Evolutionary conservation across 2,113 vertebrate species (phyloP), one percentile per base, ranked within the genome.

Genomic region (Dascyllus trimaculatus): DNA sequence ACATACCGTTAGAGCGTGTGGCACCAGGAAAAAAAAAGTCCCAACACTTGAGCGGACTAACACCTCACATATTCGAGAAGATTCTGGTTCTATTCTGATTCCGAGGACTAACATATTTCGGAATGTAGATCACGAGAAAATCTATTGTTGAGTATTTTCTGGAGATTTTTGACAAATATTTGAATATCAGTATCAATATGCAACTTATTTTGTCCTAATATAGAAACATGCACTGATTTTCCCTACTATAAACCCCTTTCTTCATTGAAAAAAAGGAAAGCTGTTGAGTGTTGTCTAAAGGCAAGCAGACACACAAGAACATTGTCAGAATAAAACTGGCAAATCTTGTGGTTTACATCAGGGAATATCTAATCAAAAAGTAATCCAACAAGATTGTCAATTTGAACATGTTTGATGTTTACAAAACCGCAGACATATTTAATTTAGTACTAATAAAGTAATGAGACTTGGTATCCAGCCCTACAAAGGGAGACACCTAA

Each of bases 31-130:
- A 48, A 18, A 4, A 48, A 19, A 5, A 18, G 46, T 51, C 45
- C 43, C 21, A 10, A 25, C 22, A 14, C 9, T 29, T 29, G 29
- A 29, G 29, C 29, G 19, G 3, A 18, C 29, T 5, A 29, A 2
- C 29, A 5, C 29, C 29, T 29, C 2, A 7, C 46, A 45, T 24
- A 63, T 2, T 1, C 25, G 17, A 25, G 14, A 40, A 49, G 21
- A 72, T 35, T 56, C 59, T 22, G 19, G 46, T 40, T 53, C 56
- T 62, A 38, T 48, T 64, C 49, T 68, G 29, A 40, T 70, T 66
- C 46, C 35, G 8, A 26, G 22, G 22, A n/a, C 64, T 52, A 35
- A 66, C 14, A 0, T 53, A 24, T 11, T 49, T 19, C 18, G n/a
- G 46, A 29, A 5, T 49, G 8, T 1, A 40, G 32, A 35, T 35